phyloP scores from a whole-genome alignment of 2,888 invertebrate genomes.

The Dasysyrphus tricinctus region DNA sequence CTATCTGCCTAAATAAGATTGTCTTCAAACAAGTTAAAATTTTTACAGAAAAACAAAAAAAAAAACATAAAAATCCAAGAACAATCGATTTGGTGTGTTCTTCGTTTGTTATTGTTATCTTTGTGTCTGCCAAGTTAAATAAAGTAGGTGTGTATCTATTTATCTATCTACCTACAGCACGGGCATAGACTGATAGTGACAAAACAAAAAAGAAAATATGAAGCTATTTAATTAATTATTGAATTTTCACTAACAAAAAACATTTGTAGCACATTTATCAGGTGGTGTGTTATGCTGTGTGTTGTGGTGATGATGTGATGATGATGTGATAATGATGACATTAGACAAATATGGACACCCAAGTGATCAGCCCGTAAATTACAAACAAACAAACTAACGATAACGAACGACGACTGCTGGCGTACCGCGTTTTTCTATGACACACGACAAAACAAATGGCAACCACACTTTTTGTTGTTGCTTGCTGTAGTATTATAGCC shows the following conservation, averaged over 20 bases:
- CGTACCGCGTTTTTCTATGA: background rate
- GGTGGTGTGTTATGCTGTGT: background rate
- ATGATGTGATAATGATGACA: background rate
- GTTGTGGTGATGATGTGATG: background rate
- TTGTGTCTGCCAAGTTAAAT: background rate
- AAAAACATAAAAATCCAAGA: background rate
- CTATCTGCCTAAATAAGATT: no score
- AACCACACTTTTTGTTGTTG: background rate
- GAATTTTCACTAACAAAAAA: conserved; percentile 27
- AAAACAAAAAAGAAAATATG: background rate
- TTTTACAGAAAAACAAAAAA: background rate
- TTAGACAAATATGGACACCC: conserved; percentile 1
- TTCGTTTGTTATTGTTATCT: background rate
- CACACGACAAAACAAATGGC: background rate
- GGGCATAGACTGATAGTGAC: background rate
- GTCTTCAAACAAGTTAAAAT: background rate
- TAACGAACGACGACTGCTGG: background rate
- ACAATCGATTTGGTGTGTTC: background rate
- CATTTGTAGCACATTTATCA: conserved; percentile 19
- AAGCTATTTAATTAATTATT: background rate
- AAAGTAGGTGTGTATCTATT: background rate
- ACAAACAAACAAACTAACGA: background rate
- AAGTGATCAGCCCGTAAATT: background rate
- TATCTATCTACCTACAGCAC: background rate
- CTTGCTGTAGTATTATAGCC: background rate